Evolutionary conservation across 2,888 invertebrate species (phyloP), one percentile per base, ranked within the genome.

Genomic region (Kuschelorhynchus macadamiae): DNA sequence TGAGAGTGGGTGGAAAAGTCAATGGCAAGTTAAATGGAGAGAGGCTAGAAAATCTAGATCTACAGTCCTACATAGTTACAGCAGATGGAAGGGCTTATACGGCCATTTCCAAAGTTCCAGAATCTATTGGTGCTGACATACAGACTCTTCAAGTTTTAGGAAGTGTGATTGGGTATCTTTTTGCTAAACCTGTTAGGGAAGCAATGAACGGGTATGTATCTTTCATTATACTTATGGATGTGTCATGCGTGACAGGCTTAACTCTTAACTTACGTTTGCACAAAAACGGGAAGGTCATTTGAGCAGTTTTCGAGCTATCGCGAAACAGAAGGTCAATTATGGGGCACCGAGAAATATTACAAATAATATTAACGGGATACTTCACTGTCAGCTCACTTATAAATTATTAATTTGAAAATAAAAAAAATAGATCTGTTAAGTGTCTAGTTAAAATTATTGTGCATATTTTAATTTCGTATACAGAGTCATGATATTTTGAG

Each of bases 1-100:
- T 97, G 49, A 87, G 98, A 77, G 92, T 97, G 9, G 94, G 92
- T 67, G 98, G 98, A 8, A 92, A 92, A 80, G 87, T 98, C n/a
- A 89, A 88, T 65, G 96, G 97, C 7, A 87, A 87, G 57, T 84
- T 99, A 20, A 98, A 98, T 81, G 92, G 91, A 9, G 85, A 91
- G 41, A 83, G 86, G 9, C 85, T 97, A 1, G 87, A 89, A 25
- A 90, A 92, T 66, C 87, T 93, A 21, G 94, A 96, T 80, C 86
- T 98, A 67, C 97, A 98, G 83, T 92, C 96, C 0, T 98, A 97
- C 82, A 91, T 98, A 0, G 93, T 96, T 3, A 93, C 95, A 62
- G 87, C 88, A 16, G 96, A 96, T 77, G 95, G 94, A 0, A 87
- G 96, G 73, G 91, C 93, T 0, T 98, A 97, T 81, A 95, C 95